Evolutionary conservation across 2,113 vertebrate genomes (phyloP).

Genomic region (Tachysurus vachellii): DNA sequence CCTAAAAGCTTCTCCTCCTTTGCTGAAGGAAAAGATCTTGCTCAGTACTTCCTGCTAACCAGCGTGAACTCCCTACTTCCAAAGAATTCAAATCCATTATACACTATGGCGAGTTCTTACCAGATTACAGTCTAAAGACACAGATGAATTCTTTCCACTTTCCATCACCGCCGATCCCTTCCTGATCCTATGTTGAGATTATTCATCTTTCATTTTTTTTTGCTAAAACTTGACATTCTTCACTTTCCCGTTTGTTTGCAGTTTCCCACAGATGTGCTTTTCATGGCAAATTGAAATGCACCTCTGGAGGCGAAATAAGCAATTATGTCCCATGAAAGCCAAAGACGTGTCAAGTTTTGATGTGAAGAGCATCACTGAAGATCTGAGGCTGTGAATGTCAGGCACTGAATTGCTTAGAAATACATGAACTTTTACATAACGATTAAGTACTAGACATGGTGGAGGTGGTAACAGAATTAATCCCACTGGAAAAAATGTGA

Average conservation of each 20-base stretch:
- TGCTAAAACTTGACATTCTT: not conserved
- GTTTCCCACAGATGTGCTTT: constrained; percentile 21
- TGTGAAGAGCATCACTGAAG: constrained; percentile 13
- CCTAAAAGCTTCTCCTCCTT: constrained; percentile 24
- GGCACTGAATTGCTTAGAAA: not conserved
- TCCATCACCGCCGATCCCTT: not conserved
- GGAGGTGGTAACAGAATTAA: not conserved
- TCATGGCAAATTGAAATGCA: not conserved
- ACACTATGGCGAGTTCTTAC: not conserved
- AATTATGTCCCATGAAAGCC: constrained; percentile 18
- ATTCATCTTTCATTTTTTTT: not conserved
- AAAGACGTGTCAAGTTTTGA: constrained; percentile 5
- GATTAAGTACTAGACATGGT: too few relatives aligned
- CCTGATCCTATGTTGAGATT: not conserved
- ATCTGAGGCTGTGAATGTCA: constrained; percentile 28
- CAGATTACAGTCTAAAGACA: constrained; percentile 17
- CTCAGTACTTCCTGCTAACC: not conserved
- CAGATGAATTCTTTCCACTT: constrained; percentile 11
- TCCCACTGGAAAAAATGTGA: not conserved
- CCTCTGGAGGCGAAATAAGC: not conserved
- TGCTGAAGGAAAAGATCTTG: not conserved
- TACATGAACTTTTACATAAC: not conserved
- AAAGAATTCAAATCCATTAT: constrained; percentile 21
- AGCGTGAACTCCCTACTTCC: not conserved
- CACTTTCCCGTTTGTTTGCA: not conserved